phyloP scores from a whole-genome alignment of 2,797 vertebrate genomes.

The Anguilla megastoma region DNA sequence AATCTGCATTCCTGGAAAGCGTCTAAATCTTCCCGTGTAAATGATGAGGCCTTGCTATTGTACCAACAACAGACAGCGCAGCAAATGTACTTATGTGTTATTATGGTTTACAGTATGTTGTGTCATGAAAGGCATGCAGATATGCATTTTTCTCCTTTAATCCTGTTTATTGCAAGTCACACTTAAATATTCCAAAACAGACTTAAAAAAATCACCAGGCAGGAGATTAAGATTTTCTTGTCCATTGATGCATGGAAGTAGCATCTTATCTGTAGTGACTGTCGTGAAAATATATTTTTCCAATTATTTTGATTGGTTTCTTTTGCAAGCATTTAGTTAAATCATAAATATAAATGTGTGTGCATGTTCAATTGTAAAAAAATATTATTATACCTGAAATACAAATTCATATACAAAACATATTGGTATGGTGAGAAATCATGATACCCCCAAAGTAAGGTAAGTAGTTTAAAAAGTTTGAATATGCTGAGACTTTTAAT shows the following conservation, averaged over 20 bases:
- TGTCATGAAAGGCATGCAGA: background rate
- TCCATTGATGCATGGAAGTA: background rate
- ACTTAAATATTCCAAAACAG: background rate
- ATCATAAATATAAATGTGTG: background rate
- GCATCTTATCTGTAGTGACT: background rate
- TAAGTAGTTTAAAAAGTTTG: background rate
- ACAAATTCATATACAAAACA: background rate
- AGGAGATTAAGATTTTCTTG: background rate
- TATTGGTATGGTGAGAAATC: background rate
- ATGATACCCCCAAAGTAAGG: background rate
- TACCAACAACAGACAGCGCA: background rate
- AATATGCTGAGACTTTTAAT: background rate
- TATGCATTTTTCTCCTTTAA: background rate
- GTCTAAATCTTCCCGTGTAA: background rate
- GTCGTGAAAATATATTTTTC: background rate
- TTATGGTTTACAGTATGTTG: background rate
- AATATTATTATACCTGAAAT: background rate
- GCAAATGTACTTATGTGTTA: background rate
- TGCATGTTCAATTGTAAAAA: background rate
- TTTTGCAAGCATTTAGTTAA: background rate
- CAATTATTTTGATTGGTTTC: background rate
- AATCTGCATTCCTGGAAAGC: constrained; percentile 19
- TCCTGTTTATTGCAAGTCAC: background rate
- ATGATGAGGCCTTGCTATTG: background rate
- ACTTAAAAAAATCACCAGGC: background rate